Base-by-base conservation (phyloP, 2,797 vertebrate genomes). In the Euthynnus affinis region DNA sequence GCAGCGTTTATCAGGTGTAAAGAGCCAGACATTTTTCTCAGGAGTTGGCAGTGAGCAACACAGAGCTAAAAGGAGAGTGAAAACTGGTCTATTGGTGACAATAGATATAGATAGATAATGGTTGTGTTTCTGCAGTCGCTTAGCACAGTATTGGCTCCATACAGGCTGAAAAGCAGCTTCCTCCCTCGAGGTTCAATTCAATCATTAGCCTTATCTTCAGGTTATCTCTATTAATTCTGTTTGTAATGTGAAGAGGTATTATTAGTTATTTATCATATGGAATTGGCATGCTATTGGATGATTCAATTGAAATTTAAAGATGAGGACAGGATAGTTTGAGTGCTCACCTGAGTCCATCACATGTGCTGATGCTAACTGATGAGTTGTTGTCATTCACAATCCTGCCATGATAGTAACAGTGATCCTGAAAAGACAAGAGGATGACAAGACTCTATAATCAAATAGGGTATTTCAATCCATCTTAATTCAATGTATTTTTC, bases 361-460 rank as follows among this genome's bases (percentile, higher is more conserved):
- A 96, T 0, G 94, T 95, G 89, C 95, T 96, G 72, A 96, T 86
- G 89, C 96, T 96, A 9, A 89, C 92, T 53, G 88, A 83, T 0
- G 96, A 96, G 20, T 77, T 14, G 0, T 73, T 92, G 74, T 95
- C 94, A 1, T 95, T 92, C 58, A 91, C 78, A 27, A 96, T 92
- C 65, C 66, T 92, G 14, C 96, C 96, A 0, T 95, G 94, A 77
- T 96, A 96, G 85, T 96, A 96, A 80, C 96, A 96, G 69, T 94
- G 84, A 76, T 96, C 96, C 96, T 93, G 86, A 3, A 1, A 44
- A 15, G 44, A 87, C 10, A 71, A 17, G 32, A 53, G 5, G 0
- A 29, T 13, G 8, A 13, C 27, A 49, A 20, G 10, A 61, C 1
- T 1, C 3, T 14, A 20, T 60, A 34, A 72, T 66, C 5, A 62